A percentile compares a stretch with the other conserved stretches of the same genome.
These are phyloP conservation scores for Trachurus trachurus DNA, from an alignment of 2,797 vertebrate species.

Conservation along the genomic window DNA sequence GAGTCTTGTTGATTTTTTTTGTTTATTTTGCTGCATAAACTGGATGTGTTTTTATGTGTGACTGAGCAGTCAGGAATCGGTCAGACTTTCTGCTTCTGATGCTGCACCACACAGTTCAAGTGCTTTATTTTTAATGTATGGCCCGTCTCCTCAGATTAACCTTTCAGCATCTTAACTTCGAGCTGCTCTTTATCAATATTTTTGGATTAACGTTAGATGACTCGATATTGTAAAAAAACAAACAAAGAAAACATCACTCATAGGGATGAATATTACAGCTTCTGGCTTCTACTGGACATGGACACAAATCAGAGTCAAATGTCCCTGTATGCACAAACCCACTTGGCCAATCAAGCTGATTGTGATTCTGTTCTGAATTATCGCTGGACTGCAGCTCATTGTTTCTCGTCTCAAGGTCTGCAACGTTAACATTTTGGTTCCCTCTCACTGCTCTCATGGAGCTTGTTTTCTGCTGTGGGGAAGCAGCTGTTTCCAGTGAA, in stretches of 20 bases:
- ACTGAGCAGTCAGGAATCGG: conserved; percentile 28
- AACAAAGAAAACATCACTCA: too few relatives aligned
- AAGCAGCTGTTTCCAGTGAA: background rate
- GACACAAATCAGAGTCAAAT: background rate
- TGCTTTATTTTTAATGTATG: background rate
- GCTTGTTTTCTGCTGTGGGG: too few relatives aligned
- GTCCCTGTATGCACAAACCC: background rate
- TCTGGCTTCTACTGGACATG: background rate
- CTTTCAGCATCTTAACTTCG: background rate
- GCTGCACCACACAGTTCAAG: background rate
- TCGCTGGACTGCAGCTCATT: background rate
- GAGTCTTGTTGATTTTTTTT: conserved; percentile 44
- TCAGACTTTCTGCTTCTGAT: conserved; percentile 17
- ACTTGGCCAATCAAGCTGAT: background rate
- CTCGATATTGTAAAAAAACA: background rate
- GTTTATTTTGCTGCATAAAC: conserved; percentile 3
- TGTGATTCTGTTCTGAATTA: background rate
- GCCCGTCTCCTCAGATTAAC: background rate
- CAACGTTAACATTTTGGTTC: background rate
- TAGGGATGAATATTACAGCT: background rate
- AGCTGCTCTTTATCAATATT: background rate
- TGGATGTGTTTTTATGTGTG: conserved; percentile 21
- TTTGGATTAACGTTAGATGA: background rate
- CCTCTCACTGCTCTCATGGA: too few relatives aligned
- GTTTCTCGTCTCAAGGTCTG: background rate